Percentiles rank a stretch among this genome's conserved stretches.
phyloP scores from a whole-genome alignment of 2,113 vertebrate species.

The Muntiacus reevesi region DNA sequence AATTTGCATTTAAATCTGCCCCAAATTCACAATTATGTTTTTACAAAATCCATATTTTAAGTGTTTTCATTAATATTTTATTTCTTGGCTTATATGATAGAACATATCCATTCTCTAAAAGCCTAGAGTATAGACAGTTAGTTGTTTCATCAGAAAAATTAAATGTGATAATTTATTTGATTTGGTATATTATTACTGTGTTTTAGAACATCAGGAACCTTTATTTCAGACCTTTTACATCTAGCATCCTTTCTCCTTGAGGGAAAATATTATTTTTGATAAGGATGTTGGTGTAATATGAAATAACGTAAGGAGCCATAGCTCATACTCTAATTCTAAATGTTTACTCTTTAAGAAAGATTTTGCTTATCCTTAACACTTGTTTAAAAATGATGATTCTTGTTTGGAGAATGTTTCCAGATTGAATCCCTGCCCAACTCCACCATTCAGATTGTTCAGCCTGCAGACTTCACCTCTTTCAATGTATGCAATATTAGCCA shows the following conservation, averaged over 20 bases:
- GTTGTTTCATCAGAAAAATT: not conserved
- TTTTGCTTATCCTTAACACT: not conserved
- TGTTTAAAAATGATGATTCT: not conserved
- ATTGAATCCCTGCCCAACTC: not conserved
- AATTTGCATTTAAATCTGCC: not conserved
- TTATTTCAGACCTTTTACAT: not conserved
- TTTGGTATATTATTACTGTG: not conserved
- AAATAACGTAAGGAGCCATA: not conserved
- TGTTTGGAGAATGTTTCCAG: not conserved
- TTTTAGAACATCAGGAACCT: not conserved
- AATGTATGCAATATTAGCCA: not conserved
- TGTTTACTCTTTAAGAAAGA: not conserved
- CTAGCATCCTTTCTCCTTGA: not conserved
- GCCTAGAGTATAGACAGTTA: not conserved
- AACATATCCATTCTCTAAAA: not conserved
- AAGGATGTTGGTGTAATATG: not conserved
- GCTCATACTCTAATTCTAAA: not conserved
- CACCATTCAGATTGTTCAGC: not conserved
- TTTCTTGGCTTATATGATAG: not conserved
- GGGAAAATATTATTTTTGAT: not conserved
- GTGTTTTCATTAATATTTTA: not conserved
- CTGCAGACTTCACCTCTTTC: not conserved
- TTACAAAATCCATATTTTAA: not conserved
- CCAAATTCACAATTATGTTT: not conserved
- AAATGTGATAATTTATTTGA: not conserved